Evolutionary conservation across 2,797 vertebrate species (phyloP), one percentile per base, ranked within the genome.

Genomic region (Danio jaintianensis): DNA sequence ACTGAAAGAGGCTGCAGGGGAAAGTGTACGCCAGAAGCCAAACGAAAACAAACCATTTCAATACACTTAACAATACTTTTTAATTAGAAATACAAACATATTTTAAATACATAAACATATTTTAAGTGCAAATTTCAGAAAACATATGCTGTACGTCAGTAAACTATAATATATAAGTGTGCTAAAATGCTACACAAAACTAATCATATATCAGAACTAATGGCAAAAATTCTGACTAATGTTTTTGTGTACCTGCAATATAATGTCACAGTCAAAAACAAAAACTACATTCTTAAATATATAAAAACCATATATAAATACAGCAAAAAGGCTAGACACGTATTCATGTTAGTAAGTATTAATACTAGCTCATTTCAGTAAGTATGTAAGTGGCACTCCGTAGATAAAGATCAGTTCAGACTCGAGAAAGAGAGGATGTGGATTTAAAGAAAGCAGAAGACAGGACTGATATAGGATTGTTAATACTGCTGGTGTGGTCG

Each of bases 281-380:
- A 61, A 22, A 12, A 56, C 38, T 12, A 47, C 50, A 45, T 55
- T 52, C 18, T 62, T 70, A 64, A 56, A 58, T 29, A 77, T 43
- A 59, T 55, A 71, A 42, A 63, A 67, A 61, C 20, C 18, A 66
- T 71, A 5, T 72, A 73, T 55, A 63, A 82, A 71, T 55, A 71
- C 55, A 47, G 59, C 61, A 81, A 45, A 68, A 58, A 47, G 47
- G 40, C n/a, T 69, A 66, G 53, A 74, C 58, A 77, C 42, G 48
- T 48, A 53, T 42, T 45, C 8, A 8, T 55, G n/a, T 75, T 62
- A 76, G 62, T 67, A 68, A 53, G 13, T 63, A 68, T 20, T 58
- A 38, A 58, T 78, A 38, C 63, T 68, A 48, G 55, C 29, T 76
- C 5, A n/a, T 18, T 59, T 58, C 43, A 53, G 40, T 63, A 63